These are phyloP conservation scores for Melanotaenia duboulayi DNA, from an alignment of 2,113 vertebrate species.

Conservation along the genomic window DNA sequence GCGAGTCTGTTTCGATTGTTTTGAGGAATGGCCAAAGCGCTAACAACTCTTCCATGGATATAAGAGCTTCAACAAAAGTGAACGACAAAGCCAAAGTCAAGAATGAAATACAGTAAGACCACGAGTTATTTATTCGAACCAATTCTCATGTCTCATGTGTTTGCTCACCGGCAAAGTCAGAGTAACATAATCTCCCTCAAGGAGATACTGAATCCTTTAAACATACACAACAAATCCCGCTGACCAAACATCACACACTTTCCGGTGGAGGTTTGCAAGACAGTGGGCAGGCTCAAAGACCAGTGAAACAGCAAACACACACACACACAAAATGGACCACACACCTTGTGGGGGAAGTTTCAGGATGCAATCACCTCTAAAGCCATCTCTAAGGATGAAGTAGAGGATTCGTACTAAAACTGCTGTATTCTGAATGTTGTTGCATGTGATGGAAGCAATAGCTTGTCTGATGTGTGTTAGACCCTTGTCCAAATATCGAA, in stretches of 20 bases:
- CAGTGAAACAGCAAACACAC: slow-evolving; percentile 25
- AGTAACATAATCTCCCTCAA: slow-evolving; percentile 41
- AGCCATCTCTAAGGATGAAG: neutral
- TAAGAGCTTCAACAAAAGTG: slow-evolving; percentile 1
- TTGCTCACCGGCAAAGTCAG: slow-evolving; percentile 41
- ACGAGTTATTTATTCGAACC: slow-evolving; percentile 15
- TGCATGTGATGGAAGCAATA: neutral
- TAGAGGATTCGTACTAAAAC: no score
- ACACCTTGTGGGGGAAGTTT: slow-evolving; percentile 58
- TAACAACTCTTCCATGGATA: neutral
- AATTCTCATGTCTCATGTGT: slow-evolving; percentile 36
- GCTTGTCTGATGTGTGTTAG: neutral
- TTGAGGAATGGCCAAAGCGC: neutral
- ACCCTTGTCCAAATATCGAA: neutral
- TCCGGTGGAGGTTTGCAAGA: slow-evolving; percentile 43
- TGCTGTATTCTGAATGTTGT: neutral
- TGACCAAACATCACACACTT: slow-evolving; percentile 70
- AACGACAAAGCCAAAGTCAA: slow-evolving; percentile 21
- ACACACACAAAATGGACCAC: slow-evolving; percentile 28
- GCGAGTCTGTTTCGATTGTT: neutral
- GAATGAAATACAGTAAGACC: slow-evolving; percentile 32
- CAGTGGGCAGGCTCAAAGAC: slow-evolving; percentile 20
- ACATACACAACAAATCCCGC: slow-evolving; percentile 57
- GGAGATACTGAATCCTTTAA: slow-evolving; percentile 34
- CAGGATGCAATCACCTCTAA: slow-evolving; percentile 32